These are phyloP conservation scores for Cladorhizidae sp. DNA, from an alignment of 37 sponge, comb jelly and placozoan genomes.

Conservation along the genomic window DNA sequence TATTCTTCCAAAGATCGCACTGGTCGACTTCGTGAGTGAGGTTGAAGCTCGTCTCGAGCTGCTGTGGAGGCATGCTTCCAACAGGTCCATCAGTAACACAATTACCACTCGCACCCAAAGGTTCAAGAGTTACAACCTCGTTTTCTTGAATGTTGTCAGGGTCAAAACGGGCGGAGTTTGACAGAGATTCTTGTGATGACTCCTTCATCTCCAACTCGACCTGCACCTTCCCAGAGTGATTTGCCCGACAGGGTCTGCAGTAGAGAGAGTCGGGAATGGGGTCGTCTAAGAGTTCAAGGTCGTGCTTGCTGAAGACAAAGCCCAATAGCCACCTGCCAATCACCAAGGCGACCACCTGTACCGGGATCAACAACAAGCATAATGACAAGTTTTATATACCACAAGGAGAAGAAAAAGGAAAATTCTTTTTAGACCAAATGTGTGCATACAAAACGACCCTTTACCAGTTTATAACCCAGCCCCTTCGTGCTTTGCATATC, in stretches of 20 bases:
- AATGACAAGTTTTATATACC: too few relatives aligned
- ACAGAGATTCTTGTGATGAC: not conserved
- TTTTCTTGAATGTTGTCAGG: too few relatives aligned
- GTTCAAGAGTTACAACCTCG: not conserved
- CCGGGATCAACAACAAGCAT: too few relatives aligned
- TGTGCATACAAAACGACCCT: too few relatives aligned
- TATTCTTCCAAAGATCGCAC: slow-evolving; percentile 59
- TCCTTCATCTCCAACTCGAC: not conserved
- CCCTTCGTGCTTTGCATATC: too few relatives aligned
- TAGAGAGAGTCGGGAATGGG: slow-evolving; percentile 67
- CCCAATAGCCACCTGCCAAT: slow-evolving; percentile 61
- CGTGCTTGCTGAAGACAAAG: slow-evolving; percentile 40
- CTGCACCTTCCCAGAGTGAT: not conserved
- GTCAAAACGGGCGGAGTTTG: not conserved
- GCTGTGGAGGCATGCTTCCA: not conserved
- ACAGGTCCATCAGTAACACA: too few relatives aligned
- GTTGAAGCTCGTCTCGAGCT: slow-evolving; percentile 24
- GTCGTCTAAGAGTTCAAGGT: slow-evolving; percentile 73
- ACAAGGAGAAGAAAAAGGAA: too few relatives aligned
- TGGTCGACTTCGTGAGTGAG: slow-evolving; percentile 62
- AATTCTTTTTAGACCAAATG: too few relatives aligned
- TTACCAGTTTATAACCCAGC: too few relatives aligned
- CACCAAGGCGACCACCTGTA: slow-evolving; percentile 52
- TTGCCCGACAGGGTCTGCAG: slow-evolving; percentile 24
- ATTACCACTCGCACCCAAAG: not conserved